Percentiles rank a stretch among this genome's conserved stretches.
Conservation (phyloP, 2,888 invertebrate species). For the Suillia variegata region DNA sequence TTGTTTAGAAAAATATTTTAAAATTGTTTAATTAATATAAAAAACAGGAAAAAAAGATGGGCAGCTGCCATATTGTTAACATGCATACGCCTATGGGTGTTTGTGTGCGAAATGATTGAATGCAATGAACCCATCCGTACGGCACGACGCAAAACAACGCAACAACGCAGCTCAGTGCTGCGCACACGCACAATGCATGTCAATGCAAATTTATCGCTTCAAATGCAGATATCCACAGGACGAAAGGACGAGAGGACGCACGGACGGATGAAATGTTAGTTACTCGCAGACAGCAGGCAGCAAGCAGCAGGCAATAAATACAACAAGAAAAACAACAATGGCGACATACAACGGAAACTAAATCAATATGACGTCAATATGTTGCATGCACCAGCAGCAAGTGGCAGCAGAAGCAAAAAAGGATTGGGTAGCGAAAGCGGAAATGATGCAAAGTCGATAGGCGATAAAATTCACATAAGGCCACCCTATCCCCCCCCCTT, state of each 20-base stretch:
- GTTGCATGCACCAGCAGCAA: slow-evolving; percentile 2
- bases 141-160: background rate
- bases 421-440: background rate
- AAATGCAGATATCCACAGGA: slow-evolving; percentile 32
- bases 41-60: no score
- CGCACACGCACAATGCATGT: slow-evolving; percentile 31
- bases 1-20: no score
- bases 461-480: slow-evolving; percentile 11
- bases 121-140: slow-evolving; percentile 14
- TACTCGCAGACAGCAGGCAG: slow-evolving; percentile 16
- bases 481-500: no score
- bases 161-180: background rate
- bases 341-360: background rate
- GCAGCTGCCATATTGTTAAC: no score
- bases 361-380: slow-evolving; percentile 10
- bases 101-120: slow-evolving; percentile 24
- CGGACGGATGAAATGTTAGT: no score
- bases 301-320: slow-evolving; percentile 12
- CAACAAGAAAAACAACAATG: slow-evolving; percentile 14
- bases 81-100: no score
- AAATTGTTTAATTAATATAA: no score
- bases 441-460: background rate
- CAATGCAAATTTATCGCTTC: slow-evolving; percentile 42
- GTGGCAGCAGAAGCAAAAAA: no score
- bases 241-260: slow-evolving; percentile 19